Evolutionary conservation across 1,140 invertebrate genomes (phyloP), one percentile per base, ranked within the genome.

Genomic region (Lordiphosa clarofinis): DNA sequence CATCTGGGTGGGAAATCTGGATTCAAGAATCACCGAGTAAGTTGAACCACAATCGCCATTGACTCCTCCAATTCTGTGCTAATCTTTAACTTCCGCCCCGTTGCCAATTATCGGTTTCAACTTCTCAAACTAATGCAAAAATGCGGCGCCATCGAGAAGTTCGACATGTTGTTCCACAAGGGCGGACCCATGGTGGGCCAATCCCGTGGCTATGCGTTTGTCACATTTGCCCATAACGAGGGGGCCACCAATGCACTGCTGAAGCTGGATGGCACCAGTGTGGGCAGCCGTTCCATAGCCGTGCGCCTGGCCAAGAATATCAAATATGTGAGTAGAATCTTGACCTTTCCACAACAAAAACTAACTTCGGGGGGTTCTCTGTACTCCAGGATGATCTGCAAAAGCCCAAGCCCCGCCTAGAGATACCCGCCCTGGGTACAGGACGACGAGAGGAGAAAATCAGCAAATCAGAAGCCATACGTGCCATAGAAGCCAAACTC

Each of bases 51-150:
- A 35, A 39, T 42, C 56, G 61, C 38, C 42, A 40, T n/a, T 37
- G 21, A 35, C 8, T 50, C 4, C 44, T 54, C 50, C 28, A 38
- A 24, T 38, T 13, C 19, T 58, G 75, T 87, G 57, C 73, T 65
- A 78, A 90, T 87, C 63, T 75, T 67, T 64, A 49, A 37, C 86
- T 75, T 54, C 60, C 79, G 84, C 74, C 70, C 79, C 88, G 90
- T 90, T 78, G 90, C 73, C 90, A 71, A 56, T 92, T 93, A 95
- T 93, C 90, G 95, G 94, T 97, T 94, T 93, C 93, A 96, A 93
- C 93, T 98, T 91, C 91, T 98, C 90, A 98, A 98, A 95, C 92
- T 97, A 89, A 91, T 97, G 90, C 95, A 97, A 93, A 94, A 95
- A 92, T 94, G 95, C 93, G 96, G 96, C 87, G 91, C 92, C 71